phyloP scores from a whole-genome alignment of 2,888 invertebrate species.

The Hermaeophaga mercurialis region DNA sequence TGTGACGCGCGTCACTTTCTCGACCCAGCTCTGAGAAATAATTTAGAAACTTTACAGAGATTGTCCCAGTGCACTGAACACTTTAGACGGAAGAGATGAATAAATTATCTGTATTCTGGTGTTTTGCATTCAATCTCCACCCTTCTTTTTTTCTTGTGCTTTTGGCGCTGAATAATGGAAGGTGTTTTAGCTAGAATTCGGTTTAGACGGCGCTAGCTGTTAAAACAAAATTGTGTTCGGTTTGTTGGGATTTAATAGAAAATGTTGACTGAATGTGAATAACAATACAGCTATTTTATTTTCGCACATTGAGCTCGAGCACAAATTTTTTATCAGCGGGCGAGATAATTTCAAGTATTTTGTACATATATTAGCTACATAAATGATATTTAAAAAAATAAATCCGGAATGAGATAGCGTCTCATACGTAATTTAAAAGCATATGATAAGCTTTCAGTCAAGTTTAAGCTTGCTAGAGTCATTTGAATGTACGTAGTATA shows the following conservation, averaged over 20 bases:
- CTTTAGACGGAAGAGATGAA: constrained; percentile 17
- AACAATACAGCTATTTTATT: no score
- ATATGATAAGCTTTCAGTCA: no score
- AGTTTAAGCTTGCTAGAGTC: no score
- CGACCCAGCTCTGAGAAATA: constrained; percentile 15
- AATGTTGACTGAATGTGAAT: no score
- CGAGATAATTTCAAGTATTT: no score
- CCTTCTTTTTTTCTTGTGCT: constrained; percentile 1
- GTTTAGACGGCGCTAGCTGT: constrained; percentile 3
- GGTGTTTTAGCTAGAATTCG: constrained; percentile 7
- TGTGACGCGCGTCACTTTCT: constrained; percentile 17
- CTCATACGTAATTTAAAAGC: no score
- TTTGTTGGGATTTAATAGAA: background rate
- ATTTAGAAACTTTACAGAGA: constrained; percentile 23
- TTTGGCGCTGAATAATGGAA: constrained; percentile 10
- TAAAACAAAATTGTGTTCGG: constrained; percentile 2
- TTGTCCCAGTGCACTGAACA: constrained; percentile 17
- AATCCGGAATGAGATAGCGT: no score
- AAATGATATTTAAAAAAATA: no score
- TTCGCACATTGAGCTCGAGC: no score
- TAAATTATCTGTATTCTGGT: constrained; percentile 22
- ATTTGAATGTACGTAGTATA: no score
- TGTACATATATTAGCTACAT: no score
- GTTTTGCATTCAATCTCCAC: constrained; percentile 22
- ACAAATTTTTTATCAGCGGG: no score